A percentile compares a stretch with the other conserved stretches of the same genome.
These are phyloP conservation scores for Heterodera schachtii DNA, from an alignment of 1,140 invertebrate genomes.

Conservation along the genomic window DNA sequence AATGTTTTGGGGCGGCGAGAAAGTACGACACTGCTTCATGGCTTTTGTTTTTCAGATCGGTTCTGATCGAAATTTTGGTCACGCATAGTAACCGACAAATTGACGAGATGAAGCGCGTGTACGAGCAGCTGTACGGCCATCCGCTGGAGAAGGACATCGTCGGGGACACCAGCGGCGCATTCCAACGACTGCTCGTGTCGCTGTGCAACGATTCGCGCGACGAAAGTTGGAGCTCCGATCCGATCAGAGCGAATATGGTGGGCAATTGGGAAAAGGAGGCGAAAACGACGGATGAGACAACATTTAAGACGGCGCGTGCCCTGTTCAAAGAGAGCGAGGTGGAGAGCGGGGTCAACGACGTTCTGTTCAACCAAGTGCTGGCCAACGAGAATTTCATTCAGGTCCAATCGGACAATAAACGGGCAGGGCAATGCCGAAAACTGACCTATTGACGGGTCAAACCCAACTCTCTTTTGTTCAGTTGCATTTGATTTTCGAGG, in stretches of 20 bases:
- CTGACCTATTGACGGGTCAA: neutral
- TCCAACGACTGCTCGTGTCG: slow-evolving; percentile 82
- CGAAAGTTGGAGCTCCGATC: slow-evolving; percentile 59
- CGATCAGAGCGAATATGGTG: slow-evolving; percentile 56
- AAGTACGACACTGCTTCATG: slow-evolving; percentile 67
- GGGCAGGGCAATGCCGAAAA: neutral
- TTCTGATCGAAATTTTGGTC: slow-evolving; percentile 70
- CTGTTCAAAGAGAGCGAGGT: slow-evolving; percentile 68
- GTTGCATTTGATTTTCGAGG: slow-evolving; percentile 78
- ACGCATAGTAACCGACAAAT: slow-evolving; percentile 69
- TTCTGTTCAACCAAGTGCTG: slow-evolving; percentile 64
- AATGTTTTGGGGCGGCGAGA: slow-evolving; percentile 71
- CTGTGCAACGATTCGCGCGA: slow-evolving; percentile 64
- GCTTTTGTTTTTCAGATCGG: slow-evolving; percentile 45
- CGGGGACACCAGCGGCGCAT: slow-evolving; percentile 88
- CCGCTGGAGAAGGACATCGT: slow-evolving; percentile 83
- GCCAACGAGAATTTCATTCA: slow-evolving; percentile 69
- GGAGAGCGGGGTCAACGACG: slow-evolving; percentile 70
- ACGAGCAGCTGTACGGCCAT: slow-evolving; percentile 78
- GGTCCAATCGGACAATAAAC: slow-evolving; percentile 9
- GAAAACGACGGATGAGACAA: no score
- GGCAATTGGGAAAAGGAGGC: neutral
- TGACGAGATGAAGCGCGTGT: slow-evolving; percentile 64
- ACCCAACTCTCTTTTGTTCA: neutral
- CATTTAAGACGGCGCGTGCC: slow-evolving; percentile 61